Percentiles rank a stretch among this genome's conserved stretches.
These are phyloP conservation scores for Metallyticus violacea DNA, from an alignment of 2,888 invertebrate genomes.

Conservation along the genomic window DNA sequence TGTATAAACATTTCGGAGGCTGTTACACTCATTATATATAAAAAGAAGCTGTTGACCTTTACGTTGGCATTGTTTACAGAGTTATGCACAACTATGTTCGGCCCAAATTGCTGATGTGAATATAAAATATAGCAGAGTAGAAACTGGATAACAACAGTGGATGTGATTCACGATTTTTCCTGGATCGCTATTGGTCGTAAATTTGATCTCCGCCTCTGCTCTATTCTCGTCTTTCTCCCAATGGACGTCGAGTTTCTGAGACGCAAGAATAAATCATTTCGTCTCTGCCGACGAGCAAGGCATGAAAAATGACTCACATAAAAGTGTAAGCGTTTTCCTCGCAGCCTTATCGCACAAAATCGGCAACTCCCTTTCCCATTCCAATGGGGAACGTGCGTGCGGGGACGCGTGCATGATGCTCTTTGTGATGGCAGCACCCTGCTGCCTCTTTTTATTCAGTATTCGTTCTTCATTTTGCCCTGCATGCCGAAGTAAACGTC, in stretches of 20 bases:
- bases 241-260: not conserved
- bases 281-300: not conserved
- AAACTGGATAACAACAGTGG: not conserved
- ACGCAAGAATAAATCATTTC: constrained; percentile 20
- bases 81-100: too few relatives aligned
- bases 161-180: not conserved
- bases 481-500: too few relatives aligned
- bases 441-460: not conserved
- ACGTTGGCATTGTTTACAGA: too few relatives aligned
- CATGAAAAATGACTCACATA: constrained; percentile 19
- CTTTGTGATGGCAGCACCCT: not conserved
- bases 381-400: not conserved
- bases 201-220: not conserved
- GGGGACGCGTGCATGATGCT: not conserved
- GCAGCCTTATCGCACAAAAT: not conserved
- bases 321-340: constrained; percentile 11
- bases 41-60: too few relatives aligned
- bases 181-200: constrained; percentile 9
- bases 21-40: too few relatives aligned
- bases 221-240: not conserved
- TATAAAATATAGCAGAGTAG: not conserved
- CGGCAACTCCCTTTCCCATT: too few relatives aligned
- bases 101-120: not conserved
- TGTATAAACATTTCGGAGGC: too few relatives aligned
- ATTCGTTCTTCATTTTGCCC: not conserved